phyloP scores from a whole-genome alignment of 1,140 invertebrate species.

The Maniola jurtina region DNA sequence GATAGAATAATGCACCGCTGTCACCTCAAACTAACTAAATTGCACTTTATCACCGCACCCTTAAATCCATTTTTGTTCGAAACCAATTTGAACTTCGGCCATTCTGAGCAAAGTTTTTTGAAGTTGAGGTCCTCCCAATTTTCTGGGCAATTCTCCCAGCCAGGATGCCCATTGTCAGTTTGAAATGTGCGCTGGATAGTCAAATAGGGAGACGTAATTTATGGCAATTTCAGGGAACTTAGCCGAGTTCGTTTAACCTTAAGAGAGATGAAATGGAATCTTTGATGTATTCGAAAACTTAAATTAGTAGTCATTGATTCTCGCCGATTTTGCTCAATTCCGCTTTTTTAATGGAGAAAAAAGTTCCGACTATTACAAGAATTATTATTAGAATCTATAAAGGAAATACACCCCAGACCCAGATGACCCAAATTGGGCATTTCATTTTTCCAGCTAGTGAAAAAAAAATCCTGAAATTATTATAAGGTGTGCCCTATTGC shows the following conservation, averaged over 20 bases:
- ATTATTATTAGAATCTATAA: not conserved
- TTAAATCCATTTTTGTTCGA: constrained; percentile 33
- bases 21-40: constrained; percentile 45
- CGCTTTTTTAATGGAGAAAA: not conserved
- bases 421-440: no score
- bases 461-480: no score
- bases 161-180: constrained; percentile 47
- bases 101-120: constrained; percentile 45
- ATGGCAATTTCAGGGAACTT: constrained; percentile 41
- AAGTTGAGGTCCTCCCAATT: constrained; percentile 52
- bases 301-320: constrained; percentile 18
- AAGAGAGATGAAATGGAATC: constrained; percentile 22
- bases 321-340: not conserved
- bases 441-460: no score
- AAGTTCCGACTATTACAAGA: constrained; percentile 1
- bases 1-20: constrained; percentile 40
- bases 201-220: constrained; percentile 47
- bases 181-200: constrained; percentile 54
- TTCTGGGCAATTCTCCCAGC: constrained; percentile 53
- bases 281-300: constrained; percentile 31
- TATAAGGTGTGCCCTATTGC: no score
- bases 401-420: no score
- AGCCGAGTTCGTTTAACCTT: constrained; percentile 1
- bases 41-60: constrained; percentile 47
- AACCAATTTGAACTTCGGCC: constrained; percentile 40